Evolutionary conservation across 2,797 vertebrate species (phyloP), one percentile per base, ranked within the genome.

Genomic region (Aplochiton taeniatus): DNA sequence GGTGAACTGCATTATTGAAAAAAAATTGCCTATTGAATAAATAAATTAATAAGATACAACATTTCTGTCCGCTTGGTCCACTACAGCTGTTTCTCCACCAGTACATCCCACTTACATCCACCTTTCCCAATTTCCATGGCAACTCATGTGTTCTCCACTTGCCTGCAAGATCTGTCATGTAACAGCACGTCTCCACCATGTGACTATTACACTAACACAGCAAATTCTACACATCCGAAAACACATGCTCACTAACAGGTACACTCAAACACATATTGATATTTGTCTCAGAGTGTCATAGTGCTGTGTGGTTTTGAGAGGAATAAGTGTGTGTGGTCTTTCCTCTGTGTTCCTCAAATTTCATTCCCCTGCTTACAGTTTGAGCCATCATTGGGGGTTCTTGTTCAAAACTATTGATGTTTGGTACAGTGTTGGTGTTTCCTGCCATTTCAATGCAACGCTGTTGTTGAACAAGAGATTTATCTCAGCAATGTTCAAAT

Each of bases 141-240:
- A 73, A 69, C 70, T 74, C 76, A 70, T 68, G 63, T 65, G 61
- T 51, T 31, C 48, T 60, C 42, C 60, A 12, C 11, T 59, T 65
- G 52, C 59, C 61, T 61, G 41, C 67, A 76, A 66, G 43, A 60
- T 54, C 75, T 74, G 69, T 90, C 84, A 85, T 77, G 72, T 83
- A 87, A 88, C 72, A 70, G 78, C 61, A 78, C 63, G 74, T 70
- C 76, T 70, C 71, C 76, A 79, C 75, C 74, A 74, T 74, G 72
- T 71, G 58, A 84, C 83, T 84, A 81, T 76, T 75, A 67, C 54
- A 56, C 65, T 74, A 68, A 84, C 68, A 83, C 70, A 71, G 61
- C 54, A 74, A 73, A 65, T 65, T 63, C 50, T 16, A 11, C 52
- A 9, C 12, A 61, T 42, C 56, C 67, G 57, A 44, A 45, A 8